Conservation (phyloP, 2,888 invertebrate species). For the Eupithecia dodoneata region DNA sequence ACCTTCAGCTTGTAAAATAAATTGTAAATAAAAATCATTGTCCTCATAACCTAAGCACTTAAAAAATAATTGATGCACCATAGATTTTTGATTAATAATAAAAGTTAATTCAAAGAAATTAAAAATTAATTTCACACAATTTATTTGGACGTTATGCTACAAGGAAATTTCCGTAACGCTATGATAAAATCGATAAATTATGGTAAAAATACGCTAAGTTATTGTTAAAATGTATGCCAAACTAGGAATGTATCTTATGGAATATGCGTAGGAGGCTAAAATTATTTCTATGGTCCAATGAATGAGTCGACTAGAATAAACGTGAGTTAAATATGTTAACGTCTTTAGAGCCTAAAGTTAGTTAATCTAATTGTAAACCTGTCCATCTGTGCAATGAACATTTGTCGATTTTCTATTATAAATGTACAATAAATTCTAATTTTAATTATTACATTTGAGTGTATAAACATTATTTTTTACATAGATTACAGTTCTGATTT, state of each 20-base stretch:
- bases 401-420: constrained; percentile 64
- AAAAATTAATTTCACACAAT: constrained; percentile 69
- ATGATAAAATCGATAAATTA: constrained; percentile 28
- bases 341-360: constrained; percentile 65
- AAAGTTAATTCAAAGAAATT: constrained; percentile 67
- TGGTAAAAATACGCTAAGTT: constrained; percentile 35
- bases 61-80: constrained; percentile 15
- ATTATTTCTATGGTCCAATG: constrained; percentile 61
- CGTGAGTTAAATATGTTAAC: constrained; percentile 60
- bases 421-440: constrained; percentile 76
- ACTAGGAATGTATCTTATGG: constrained; percentile 60
- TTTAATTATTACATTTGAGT: constrained; percentile 69
- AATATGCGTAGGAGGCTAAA: constrained; percentile 60
- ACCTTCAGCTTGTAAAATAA: constrained; percentile 9
- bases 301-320: constrained; percentile 58
- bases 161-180: constrained; percentile 63
- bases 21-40: constrained; percentile 2
- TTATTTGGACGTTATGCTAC: constrained; percentile 74
- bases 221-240: constrained; percentile 60
- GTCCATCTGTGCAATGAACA: constrained; percentile 57
- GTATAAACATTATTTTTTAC: constrained; percentile 71
- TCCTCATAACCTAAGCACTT: neutral
- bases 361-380: constrained; percentile 55
- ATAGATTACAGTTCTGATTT: constrained; percentile 69
- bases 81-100: constrained; percentile 15